Evolutionary conservation across 1,140 invertebrate genomes (phyloP).

Genomic region (Gyrodactylus salaris): DNA sequence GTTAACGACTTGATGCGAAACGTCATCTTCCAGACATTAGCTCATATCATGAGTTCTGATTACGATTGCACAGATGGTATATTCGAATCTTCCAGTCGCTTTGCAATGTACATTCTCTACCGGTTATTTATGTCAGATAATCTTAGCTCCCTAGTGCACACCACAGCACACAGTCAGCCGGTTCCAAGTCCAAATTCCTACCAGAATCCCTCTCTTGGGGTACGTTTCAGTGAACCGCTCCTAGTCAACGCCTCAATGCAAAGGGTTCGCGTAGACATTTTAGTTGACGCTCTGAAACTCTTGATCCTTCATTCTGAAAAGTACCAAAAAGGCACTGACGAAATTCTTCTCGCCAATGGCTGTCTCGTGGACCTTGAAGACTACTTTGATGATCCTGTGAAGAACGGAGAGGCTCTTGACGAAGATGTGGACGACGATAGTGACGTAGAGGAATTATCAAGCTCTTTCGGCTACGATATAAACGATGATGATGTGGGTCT

Average conservation of each 20-base stretch:
- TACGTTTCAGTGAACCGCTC: neutral
- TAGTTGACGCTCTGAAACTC: constrained; percentile 1
- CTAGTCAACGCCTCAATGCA: neutral
- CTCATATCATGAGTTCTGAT: neutral
- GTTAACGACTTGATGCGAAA: neutral
- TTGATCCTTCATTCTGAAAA: neutral
- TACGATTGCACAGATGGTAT: neutral
- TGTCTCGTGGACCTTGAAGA: neutral
- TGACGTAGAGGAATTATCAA: neutral
- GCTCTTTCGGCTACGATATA: neutral
- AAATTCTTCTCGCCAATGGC: neutral
- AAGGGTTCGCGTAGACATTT: neutral
- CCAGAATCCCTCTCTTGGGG: neutral
- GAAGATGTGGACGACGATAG: neutral
- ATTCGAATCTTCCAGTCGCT: neutral
- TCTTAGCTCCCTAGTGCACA: neutral
- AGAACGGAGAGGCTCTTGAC: neutral
- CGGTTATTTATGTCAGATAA: neutral
- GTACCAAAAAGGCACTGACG: neutral
- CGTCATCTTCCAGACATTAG: neutral
- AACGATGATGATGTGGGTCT: neutral
- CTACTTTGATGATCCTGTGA: neutral
- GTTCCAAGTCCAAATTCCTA: neutral
- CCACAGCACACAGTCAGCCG: neutral
- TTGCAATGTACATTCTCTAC: constrained; percentile 1